These are phyloP conservation scores for Luehdorfia chinensis DNA, from an alignment of 1,140 invertebrate genomes.

Conservation along the genomic window DNA sequence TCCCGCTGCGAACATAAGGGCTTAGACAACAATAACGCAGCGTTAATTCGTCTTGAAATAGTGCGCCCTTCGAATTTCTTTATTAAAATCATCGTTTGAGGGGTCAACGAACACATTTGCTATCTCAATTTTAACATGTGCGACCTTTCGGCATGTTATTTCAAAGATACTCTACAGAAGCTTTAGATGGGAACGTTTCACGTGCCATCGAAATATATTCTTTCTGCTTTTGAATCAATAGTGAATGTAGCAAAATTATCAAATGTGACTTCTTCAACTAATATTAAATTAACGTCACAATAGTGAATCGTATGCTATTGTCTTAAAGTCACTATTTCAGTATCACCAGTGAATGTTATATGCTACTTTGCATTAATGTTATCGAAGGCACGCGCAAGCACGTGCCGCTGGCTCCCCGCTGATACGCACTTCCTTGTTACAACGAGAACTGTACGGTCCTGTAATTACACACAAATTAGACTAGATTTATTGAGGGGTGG, in stretches of 20 bases:
- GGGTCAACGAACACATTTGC: constrained; percentile 67
- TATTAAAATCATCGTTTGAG: constrained; percentile 65
- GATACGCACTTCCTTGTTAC: constrained; percentile 72
- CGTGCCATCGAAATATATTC: constrained; percentile 39
- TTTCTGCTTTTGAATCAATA: constrained; percentile 38
- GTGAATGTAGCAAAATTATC: constrained; percentile 42
- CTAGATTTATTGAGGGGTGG: constrained; percentile 76
- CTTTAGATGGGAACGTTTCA: no score
- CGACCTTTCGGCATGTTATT: constrained; percentile 58
- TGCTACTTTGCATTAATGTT: constrained; percentile 20
- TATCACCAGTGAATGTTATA: constrained; percentile 24
- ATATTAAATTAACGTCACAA: no score
- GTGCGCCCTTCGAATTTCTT: constrained; percentile 58
- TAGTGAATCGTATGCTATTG: constrained; percentile 17
- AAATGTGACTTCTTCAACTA: constrained; percentile 34
- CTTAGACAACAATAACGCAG: constrained; percentile 55
- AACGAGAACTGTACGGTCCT: constrained; percentile 66
- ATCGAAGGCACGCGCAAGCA: constrained; percentile 58
- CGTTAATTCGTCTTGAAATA: constrained; percentile 64
- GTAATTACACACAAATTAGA: constrained; percentile 78
- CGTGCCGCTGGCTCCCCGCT: constrained; percentile 67
- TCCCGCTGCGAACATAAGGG: constrained; percentile 35
- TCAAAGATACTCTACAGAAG: no score
- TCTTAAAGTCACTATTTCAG: constrained; percentile 25
- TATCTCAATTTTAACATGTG: constrained; percentile 50